A percentile compares a stretch with the other conserved stretches of the same genome.
Conservation (phyloP, 2,113 vertebrate species). For the Psilopogon haemacephalus region DNA sequence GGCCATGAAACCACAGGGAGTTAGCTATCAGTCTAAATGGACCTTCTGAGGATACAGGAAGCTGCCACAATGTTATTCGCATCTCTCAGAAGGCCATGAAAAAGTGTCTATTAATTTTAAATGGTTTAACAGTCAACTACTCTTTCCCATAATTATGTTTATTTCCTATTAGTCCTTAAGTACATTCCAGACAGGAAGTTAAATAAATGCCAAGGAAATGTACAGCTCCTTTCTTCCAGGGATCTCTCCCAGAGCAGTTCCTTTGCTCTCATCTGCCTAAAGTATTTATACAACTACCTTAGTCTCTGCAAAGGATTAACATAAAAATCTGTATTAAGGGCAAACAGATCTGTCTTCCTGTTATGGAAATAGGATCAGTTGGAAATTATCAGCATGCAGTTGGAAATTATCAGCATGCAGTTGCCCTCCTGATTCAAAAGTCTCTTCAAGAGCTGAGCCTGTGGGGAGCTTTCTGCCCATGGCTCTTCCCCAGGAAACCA, state of each 20-base stretch:
- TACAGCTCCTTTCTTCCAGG: fast-evolving
- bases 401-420: background rate
- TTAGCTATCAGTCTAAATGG: background rate
- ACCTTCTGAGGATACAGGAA: background rate
- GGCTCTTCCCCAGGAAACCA: background rate
- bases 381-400: background rate
- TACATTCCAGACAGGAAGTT: background rate
- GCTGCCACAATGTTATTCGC: background rate
- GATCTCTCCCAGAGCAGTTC: background rate
- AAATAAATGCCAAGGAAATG: background rate
- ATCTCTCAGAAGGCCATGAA: background rate
- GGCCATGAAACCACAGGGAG: background rate
- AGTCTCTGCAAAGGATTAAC: background rate
- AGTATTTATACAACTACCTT: background rate
- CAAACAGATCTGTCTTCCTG: background rate
- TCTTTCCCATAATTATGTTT: background rate
- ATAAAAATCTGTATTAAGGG: background rate
- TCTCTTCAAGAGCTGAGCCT: background rate
- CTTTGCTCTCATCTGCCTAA: background rate
- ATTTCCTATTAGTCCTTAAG: conserved; percentile 28
- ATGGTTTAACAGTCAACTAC: background rate
- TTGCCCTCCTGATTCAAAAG: background rate
- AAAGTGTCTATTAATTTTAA: conserved; percentile 5
- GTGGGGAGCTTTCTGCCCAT: background rate
- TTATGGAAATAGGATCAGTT: background rate